A percentile compares a stretch with the other conserved stretches of the same genome.
Conservation (phyloP, 2,113 vertebrate genomes). For the Platichthys stellatus region DNA sequence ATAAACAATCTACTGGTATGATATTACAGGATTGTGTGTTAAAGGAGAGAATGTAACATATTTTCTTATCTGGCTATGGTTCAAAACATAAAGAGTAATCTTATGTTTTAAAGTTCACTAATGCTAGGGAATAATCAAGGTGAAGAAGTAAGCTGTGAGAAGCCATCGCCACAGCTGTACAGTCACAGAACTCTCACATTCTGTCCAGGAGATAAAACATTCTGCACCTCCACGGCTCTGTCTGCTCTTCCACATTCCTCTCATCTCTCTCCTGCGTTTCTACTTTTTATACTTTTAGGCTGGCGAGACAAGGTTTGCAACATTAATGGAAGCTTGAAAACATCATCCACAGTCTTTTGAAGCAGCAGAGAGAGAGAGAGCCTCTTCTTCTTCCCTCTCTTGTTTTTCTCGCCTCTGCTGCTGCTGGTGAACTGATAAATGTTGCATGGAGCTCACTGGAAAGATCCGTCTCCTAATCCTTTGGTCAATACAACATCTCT, state of each 20-base stretch:
- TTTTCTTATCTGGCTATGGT: background rate
- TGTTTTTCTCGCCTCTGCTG: conserved; percentile 22
- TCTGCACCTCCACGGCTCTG: conserved; percentile 8
- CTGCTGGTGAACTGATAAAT: conserved; percentile 60
- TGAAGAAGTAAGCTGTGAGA: background rate
- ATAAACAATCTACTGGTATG: too few species aligned
- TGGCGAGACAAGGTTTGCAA: conserved; percentile 44
- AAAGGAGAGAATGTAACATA: background rate
- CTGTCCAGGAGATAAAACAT: conserved; percentile 9
- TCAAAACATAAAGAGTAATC: conserved; percentile 3
- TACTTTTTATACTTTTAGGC: conserved; percentile 30
- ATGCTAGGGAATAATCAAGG: background rate
- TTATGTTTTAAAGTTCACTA: background rate
- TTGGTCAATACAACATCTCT: conserved; percentile 48
- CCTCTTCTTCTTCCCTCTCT: background rate
- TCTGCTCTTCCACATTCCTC: conserved; percentile 10
- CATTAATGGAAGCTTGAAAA: conserved; percentile 49
- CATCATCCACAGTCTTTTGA: conserved; percentile 34
- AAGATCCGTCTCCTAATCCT: conserved; percentile 58
- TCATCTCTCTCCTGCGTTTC: conserved; percentile 14
- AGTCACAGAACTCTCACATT: conserved; percentile 12
- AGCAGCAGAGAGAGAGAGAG: background rate
- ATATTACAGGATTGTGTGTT: background rate
- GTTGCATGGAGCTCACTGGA: conserved; percentile 53
- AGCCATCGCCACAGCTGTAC: background rate